These are phyloP conservation scores for Gouania willdenowi DNA, from an alignment of 2,797 vertebrate genomes.

Conservation along the genomic window DNA sequence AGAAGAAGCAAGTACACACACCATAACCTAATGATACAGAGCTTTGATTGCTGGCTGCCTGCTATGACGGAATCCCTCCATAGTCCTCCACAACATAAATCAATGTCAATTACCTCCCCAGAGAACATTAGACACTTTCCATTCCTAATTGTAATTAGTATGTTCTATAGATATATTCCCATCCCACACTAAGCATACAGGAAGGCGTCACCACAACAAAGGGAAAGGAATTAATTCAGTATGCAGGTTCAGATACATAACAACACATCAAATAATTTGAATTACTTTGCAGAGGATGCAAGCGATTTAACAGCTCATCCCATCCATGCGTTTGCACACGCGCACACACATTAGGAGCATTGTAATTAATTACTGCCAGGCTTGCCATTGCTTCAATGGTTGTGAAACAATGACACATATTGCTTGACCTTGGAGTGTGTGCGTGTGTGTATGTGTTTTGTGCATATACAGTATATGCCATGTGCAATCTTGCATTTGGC, in stretches of 20 bases:
- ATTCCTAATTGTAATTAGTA: constrained; percentile 68
- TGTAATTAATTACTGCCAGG: constrained; percentile 59
- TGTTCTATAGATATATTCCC: constrained; percentile 66
- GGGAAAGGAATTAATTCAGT: constrained; percentile 27
- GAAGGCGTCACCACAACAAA: constrained; percentile 39
- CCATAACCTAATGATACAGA: constrained; percentile 63
- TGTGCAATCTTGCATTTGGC: constrained; percentile 7
- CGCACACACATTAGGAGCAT: constrained; percentile 33
- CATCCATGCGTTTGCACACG: constrained; percentile 16
- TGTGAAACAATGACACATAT: constrained; percentile 39
- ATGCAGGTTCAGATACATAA: constrained; percentile 40
- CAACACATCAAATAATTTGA: constrained; percentile 28
- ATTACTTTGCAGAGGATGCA: constrained; percentile 27
- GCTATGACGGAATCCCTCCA: constrained; percentile 72
- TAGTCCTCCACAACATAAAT: constrained; percentile 75
- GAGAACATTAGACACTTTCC: constrained; percentile 74
- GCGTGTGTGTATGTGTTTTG: background rate
- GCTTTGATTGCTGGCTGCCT: constrained; percentile 71
- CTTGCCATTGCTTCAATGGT: constrained; percentile 40
- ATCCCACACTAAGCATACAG: constrained; percentile 49
- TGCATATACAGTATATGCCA: background rate
- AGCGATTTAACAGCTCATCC: constrained; percentile 21
- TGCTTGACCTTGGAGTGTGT: constrained; percentile 52
- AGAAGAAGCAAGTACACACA: too few relatives aligned
- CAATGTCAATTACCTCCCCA: constrained; percentile 81